Percentiles rank a stretch among this genome's conserved stretches.
Evolutionary conservation across 2,797 vertebrate genomes (phyloP).

Genomic region (Schizopygopsis pylzovi): DNA sequence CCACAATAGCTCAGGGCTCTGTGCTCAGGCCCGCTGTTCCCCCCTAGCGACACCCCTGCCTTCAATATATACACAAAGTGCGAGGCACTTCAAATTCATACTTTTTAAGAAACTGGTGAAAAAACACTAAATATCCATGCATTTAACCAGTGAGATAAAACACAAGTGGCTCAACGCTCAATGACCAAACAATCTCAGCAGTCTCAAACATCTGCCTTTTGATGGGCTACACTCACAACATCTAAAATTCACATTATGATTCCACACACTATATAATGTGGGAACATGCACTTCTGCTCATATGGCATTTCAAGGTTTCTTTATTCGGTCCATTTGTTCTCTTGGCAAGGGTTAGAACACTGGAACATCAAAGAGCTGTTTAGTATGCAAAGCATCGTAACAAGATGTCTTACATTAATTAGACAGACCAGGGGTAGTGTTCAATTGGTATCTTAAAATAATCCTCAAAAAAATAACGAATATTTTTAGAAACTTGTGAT

Average conservation of each 20-base stretch:
- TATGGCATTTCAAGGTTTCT: neutral
- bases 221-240: neutral
- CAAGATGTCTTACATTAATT: neutral
- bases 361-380: neutral
- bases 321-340: neutral
- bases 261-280: slow-evolving; percentile 33
- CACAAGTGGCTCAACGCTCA: slow-evolving; percentile 73
- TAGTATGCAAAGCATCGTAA: neutral
- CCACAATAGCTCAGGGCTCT: neutral
- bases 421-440: neutral
- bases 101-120: slow-evolving; percentile 83
- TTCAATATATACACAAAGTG: slow-evolving; percentile 83
- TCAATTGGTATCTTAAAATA: neutral
- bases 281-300: slow-evolving; percentile 21
- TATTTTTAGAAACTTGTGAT: neutral
- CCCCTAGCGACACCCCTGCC: slow-evolving; percentile 9
- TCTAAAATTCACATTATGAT: slow-evolving; percentile 15
- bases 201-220: slow-evolving; percentile 15
- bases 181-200: slow-evolving; percentile 55
- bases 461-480: neutral
- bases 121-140: slow-evolving; percentile 79
- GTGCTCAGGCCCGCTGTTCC: neutral
- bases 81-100: slow-evolving; percentile 92
- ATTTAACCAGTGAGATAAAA: slow-evolving; percentile 77
- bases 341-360: slow-evolving; percentile 35